Percentiles rank a stretch among this genome's conserved stretches.
These are phyloP conservation scores for Drosophila subquinaria DNA, from an alignment of 2,888 invertebrate species.

Conservation along the genomic window DNA sequence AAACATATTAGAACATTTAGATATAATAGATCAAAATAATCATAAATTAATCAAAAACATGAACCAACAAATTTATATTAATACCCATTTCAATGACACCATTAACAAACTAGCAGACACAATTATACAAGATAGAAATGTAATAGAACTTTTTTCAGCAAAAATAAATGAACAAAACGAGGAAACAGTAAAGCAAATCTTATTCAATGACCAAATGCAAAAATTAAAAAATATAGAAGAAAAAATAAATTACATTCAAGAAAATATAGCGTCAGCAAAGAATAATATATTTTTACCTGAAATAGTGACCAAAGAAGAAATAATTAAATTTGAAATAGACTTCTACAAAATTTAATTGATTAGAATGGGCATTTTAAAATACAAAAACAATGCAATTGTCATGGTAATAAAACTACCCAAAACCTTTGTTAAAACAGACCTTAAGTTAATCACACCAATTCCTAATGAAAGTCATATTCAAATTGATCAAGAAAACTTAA, in stretches of 20 bases:
- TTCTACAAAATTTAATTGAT: neutral
- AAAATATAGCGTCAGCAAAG: constrained; percentile 4
- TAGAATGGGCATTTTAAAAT: neutral
- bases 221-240: constrained; percentile 5
- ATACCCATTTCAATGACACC: constrained; percentile 6
- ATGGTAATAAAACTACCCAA: constrained; percentile 2
- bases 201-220: neutral
- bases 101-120: constrained; percentile 6
- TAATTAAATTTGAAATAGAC: constrained; percentile 1
- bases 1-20: no score
- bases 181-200: neutral
- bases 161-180: neutral
- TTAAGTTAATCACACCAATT: neutral
- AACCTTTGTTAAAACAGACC: neutral
- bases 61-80: constrained; percentile 4
- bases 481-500: constrained; percentile 4
- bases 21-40: no score
- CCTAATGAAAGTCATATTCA: neutral
- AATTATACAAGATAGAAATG: neutral
- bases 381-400: constrained; percentile 1
- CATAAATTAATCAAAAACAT: no score
- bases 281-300: constrained; percentile 1
- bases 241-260: constrained; percentile 5
- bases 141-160: neutral
- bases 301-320: neutral